Percentiles rank a stretch among this genome's conserved stretches.
phyloP scores from a whole-genome alignment of 2,113 vertebrate species.

The Urocynchramus pylzowi region DNA sequence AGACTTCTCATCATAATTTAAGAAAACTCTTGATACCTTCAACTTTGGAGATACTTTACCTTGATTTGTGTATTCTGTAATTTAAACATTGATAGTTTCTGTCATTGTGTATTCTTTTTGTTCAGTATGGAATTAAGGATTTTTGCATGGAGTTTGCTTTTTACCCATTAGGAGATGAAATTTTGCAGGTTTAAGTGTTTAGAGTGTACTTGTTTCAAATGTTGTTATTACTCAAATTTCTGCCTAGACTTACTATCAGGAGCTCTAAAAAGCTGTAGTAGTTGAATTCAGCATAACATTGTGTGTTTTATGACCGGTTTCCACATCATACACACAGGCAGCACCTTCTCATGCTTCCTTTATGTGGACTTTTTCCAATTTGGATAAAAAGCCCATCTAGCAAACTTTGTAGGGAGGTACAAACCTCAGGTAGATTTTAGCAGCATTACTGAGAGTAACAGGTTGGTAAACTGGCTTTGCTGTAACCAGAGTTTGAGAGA shows the following conservation, averaged over 20 bases:
- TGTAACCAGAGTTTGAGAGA: neutral
- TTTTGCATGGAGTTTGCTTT: neutral
- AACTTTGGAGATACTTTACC: neutral
- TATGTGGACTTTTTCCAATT: neutral
- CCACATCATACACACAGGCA: neutral
- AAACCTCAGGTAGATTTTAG: neutral
- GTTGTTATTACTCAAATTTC: neutral
- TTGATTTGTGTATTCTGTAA: neutral
- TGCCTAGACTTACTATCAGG: neutral
- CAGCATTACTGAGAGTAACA: neutral
- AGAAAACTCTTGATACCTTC: neutral
- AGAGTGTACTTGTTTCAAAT: neutral
- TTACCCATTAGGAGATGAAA: neutral
- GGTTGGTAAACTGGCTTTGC: neutral
- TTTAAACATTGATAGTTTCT: neutral
- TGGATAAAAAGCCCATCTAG: neutral
- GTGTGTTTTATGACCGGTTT: neutral
- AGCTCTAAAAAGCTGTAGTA: neutral
- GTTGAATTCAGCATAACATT: neutral
- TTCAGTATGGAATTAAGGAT: neutral
- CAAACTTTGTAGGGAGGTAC: neutral
- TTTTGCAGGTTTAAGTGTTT: neutral
- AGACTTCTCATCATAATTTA: neutral
- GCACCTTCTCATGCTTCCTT: neutral
- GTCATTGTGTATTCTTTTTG: neutral